Base-by-base conservation (phyloP, 1,140 invertebrate genomes). In the Hyles euphorbiae region DNA sequence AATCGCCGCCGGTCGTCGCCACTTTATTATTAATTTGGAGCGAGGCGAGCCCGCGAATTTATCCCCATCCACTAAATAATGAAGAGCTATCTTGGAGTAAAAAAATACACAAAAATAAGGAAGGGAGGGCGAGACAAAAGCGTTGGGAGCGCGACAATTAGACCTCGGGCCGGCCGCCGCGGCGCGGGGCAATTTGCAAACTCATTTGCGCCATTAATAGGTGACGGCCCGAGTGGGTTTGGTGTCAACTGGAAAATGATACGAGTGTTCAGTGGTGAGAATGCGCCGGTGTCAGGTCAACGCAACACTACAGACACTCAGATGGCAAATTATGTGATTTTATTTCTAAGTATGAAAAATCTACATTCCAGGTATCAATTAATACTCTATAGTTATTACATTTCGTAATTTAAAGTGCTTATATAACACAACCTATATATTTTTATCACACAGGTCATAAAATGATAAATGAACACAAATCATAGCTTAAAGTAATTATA, bases 131-230 rank as follows among this genome's bases (percentile, higher is more conserved):
- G 43, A 54, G 53, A 54, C 53, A 54, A 54, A 43, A 45, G 53
- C 53, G 10, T 10, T 32, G 53, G 53, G 34, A 9, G 36, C 5
- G 34, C 34, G 53, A 54, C 53, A 54, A 54, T 54, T 54, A 54
- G 43, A 54, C 46, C 46, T 48, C 46, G 2, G 12, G 6, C 34
- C 36, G 34, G 43, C 36, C 34, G 36, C 51, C 5, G 34, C 34
- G 36, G 11, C 50, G 50, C 34, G 12, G 22, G 53, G 53, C 53
- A 54, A 54, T 54, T 54, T 54, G 53, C 66, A 68, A 68, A 68
- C 62, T 65, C 66, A 68, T 68, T 68, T 68, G 62, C 49, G 62
- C 62, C 56, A 68, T 68, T 68, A 65, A 68, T 64, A 68, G 62
- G 66, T 64, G 59, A 22, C 52, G 54, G n/a, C 49, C 53, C 56